Evolutionary conservation across 2,113 vertebrate genomes (phyloP).

Genomic region (Phocoena sinus): DNA sequence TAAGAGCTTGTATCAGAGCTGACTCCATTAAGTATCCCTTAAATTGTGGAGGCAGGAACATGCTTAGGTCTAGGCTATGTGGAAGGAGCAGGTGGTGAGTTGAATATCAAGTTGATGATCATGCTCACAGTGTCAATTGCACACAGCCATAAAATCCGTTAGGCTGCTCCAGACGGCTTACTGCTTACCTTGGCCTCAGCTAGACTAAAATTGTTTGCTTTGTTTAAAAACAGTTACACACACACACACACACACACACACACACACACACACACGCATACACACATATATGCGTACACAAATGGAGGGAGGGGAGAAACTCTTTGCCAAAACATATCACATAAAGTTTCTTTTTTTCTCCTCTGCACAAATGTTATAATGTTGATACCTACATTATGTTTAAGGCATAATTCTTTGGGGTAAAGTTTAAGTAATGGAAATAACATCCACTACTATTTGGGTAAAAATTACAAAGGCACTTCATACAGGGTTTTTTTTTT

Average conservation of each 20-base stretch:
- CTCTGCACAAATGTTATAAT: background rate
- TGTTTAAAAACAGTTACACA: background rate
- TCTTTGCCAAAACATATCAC: background rate
- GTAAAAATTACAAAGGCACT: background rate
- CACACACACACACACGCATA: background rate
- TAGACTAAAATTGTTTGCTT: background rate
- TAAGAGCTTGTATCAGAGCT: background rate
- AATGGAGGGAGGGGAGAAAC: accelerated
- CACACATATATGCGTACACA: background rate
- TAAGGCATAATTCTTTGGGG: background rate
- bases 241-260: background rate
- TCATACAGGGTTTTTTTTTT: background rate
- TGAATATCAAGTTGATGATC: background rate
- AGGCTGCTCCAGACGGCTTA: background rate
- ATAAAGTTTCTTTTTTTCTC: background rate
- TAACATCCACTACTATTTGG: background rate
- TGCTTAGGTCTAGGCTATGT: background rate
- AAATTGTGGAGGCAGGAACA: background rate
- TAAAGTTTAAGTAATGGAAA: background rate
- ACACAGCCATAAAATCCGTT: background rate
- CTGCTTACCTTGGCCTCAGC: background rate
- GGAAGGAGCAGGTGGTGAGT: background rate
- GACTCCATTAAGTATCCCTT: background rate
- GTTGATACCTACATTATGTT: background rate
- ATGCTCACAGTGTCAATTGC: background rate